These are phyloP conservation scores for Tolypeutes matacus DNA, from an alignment of 2,797 vertebrate species.

Conservation along the genomic window DNA sequence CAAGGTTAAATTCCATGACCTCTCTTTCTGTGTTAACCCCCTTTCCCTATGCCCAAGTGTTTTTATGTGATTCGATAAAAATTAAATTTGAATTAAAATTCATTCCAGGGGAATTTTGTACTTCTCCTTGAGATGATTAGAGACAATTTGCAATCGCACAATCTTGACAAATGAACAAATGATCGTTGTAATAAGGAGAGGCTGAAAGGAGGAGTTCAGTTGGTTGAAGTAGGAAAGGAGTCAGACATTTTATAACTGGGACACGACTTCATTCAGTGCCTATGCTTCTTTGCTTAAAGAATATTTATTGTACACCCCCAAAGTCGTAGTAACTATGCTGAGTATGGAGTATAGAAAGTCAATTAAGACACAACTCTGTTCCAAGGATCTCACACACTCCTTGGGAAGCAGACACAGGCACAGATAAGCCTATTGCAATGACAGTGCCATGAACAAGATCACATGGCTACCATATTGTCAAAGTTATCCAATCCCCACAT, in stretches of 20 bases:
- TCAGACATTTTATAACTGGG: background rate
- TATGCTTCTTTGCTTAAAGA: background rate
- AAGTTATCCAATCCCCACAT: background rate
- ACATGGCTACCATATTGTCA: background rate
- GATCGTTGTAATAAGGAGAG: slow-evolving; percentile 60
- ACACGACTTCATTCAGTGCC: background rate
- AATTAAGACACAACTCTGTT: background rate
- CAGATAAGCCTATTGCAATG: background rate
- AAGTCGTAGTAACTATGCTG: background rate
- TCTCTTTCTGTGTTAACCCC: slow-evolving; percentile 59
- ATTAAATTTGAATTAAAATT: slow-evolving; percentile 77
- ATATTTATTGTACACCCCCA: background rate
- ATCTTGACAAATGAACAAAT: slow-evolving; percentile 65
- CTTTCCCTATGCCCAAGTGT: slow-evolving; percentile 49
- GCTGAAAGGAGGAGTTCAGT: background rate
- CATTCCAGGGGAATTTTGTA: slow-evolving; percentile 62
- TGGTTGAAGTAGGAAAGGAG: slow-evolving; percentile 53
- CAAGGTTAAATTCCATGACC: slow-evolving; percentile 62
- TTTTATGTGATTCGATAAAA: slow-evolving; percentile 69
- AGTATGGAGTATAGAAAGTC: background rate
- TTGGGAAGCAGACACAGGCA: background rate
- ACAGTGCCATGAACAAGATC: background rate
- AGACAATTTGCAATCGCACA: slow-evolving; percentile 68
- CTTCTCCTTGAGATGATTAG: slow-evolving; percentile 67
- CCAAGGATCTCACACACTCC: background rate